Conservation (phyloP, 2,113 vertebrate species). For the Pterocles orientalis region DNA sequence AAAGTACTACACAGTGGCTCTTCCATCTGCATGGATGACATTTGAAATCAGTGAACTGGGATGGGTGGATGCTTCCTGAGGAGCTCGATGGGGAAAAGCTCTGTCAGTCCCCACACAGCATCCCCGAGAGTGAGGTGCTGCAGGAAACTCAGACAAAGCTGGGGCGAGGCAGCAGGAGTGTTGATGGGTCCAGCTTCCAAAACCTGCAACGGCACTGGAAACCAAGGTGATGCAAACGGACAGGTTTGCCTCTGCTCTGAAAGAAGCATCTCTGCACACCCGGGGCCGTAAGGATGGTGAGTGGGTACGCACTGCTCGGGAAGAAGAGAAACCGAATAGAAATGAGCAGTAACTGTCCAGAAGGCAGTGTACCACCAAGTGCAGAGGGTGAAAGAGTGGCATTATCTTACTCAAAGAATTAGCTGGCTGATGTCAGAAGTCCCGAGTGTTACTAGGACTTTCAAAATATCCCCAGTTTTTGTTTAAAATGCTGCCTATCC, state of each 20-base stretch:
- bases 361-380: not conserved
- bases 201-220: not conserved
- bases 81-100: accelerated
- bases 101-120: accelerated
- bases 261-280: not conserved
- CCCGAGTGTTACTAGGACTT: not conserved
- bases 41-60: not conserved
- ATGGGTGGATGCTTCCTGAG: not conserved
- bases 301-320: accelerated
- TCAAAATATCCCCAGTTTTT: not conserved
- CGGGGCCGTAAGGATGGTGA: accelerated
- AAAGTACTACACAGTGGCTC: too few species aligned
- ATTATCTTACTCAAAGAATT: not conserved
- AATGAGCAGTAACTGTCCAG: not conserved
- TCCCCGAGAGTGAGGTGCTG: not conserved
- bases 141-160: accelerated
- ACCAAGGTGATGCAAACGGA: not conserved
- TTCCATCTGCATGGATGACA: not conserved
- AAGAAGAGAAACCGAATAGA: not conserved
- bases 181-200: not conserved
- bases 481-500: not conserved
- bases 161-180: not conserved
- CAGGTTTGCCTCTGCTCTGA: not conserved
- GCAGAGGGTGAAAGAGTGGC: not conserved
- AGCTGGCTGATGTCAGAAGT: not conserved